These are phyloP conservation scores for Darwinula stevensoni DNA, from an alignment of 2,888 invertebrate genomes.

Conservation along the genomic window DNA sequence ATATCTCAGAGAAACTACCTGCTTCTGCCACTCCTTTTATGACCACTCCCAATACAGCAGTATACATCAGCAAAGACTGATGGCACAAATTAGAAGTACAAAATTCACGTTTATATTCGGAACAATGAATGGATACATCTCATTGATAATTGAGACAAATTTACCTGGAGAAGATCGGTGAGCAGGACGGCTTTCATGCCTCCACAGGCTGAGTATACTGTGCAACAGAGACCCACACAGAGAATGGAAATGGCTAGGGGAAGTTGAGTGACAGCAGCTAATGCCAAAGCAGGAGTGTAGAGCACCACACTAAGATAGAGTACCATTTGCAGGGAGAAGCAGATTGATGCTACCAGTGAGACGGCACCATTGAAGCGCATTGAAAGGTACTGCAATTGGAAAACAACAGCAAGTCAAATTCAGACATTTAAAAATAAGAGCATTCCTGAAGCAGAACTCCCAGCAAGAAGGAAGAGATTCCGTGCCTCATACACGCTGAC, in stretches of 20 bases:
- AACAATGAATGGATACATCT: too few relatives aligned
- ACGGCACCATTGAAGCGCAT: conserved; percentile 46
- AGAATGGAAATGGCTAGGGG: conserved; percentile 38
- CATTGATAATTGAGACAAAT: conserved; percentile 3
- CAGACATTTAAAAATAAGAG: background rate
- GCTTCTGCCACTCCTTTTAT: conserved; percentile 34
- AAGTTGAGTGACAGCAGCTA: conserved; percentile 45
- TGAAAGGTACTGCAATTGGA: conserved; percentile 42
- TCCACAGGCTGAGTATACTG: conserved; percentile 58
- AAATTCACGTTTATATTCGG: too few relatives aligned
- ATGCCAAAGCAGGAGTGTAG: conserved; percentile 69
- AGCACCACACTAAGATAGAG: conserved; percentile 69
- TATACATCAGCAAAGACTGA: conserved; percentile 47
- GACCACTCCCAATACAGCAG: conserved; percentile 44
- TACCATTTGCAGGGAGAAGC: conserved; percentile 65
- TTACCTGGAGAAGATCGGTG: conserved; percentile 38
- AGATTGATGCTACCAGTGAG: conserved; percentile 43
- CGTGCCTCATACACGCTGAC: conserved; percentile 64
- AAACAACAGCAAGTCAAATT: conserved; percentile 1
- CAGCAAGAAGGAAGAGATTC: background rate
- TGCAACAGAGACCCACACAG: conserved; percentile 40
- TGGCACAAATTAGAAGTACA: conserved; percentile 6
- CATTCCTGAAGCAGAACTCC: background rate
- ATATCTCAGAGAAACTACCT: conserved; percentile 37
- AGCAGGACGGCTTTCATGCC: conserved; percentile 73